Base-by-base conservation (phyloP, 2,797 vertebrate species). In the Dicrostonyx torquatus region DNA sequence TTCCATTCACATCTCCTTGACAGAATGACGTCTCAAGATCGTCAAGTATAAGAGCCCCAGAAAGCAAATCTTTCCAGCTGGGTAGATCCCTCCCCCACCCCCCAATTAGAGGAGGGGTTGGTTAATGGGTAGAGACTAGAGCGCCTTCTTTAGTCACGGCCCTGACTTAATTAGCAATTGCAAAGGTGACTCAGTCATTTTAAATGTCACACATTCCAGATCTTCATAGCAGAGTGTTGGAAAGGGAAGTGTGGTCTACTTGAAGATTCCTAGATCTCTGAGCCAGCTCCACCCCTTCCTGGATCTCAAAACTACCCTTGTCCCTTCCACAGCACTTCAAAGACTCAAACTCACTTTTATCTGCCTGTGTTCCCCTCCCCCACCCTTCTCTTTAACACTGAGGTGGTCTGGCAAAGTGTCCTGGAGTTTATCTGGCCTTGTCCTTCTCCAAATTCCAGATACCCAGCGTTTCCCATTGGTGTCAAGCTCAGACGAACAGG, bases 31-130 rank as follows among this genome's bases (percentile, higher is more conserved):
- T 85, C 68, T 70, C 76, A 84, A 8, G 12, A 62, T 50, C 55
- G 22, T 70, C 70, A 53, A 83, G 79, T 84, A 8, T 29, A 37
- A 76, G 55, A 50, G 87, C 50, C 45, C 45, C 66, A 87, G 82
- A 94, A 82, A 78, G 37, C 55, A 82, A 31, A 60, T 91, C 64
- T 82, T 93, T 90, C 90, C 75, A 96, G 88, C 80, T 89, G 82
- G 4, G 62, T 77, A 86, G 72, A 85, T 60, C 29, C 60, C 26
- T 6, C 14, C 87, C 6, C 6, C 1, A 6, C 34, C n/a, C 60
- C 62, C 79, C 91, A 18, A 0, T 43, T 43, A 77, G 72, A 92
- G 83, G 77, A 90, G 29, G 70, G 64, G 78, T 77, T 92, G 70
- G 29, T 24, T 88, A 76, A 5, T 72, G 87, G 84, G 72, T 22